phyloP scores from a whole-genome alignment of 2,113 vertebrate genomes.

The Holacanthus passer region DNA sequence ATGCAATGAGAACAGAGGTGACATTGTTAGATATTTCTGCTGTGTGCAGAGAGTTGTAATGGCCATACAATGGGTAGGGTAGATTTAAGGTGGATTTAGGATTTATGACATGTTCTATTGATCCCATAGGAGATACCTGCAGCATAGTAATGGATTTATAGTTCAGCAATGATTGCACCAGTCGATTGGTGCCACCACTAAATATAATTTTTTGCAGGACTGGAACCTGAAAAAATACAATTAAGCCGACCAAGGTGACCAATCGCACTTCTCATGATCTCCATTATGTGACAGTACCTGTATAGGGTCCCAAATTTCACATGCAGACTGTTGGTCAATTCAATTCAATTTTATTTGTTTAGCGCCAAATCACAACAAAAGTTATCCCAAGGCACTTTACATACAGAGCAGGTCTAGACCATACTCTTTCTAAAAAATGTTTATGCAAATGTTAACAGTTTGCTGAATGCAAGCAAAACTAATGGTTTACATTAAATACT shows the following conservation, averaged over 20 bases:
- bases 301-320: background rate
- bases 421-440: no score
- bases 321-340: background rate
- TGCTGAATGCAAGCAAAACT: background rate
- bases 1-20: background rate
- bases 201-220: background rate
- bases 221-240: background rate
- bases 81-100: background rate
- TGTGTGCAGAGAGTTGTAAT: background rate
- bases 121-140: background rate
- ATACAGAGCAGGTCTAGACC: no score
- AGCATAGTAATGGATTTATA: background rate
- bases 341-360: no score
- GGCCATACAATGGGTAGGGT: background rate
- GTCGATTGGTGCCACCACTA: background rate
- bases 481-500: slow-evolving; percentile 2
- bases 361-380: no score
- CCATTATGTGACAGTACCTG: background rate
- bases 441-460: background rate
- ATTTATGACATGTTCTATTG: background rate
- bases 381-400: no score
- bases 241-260: no score
- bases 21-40: background rate
- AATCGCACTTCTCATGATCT: background rate
- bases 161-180: background rate